A percentile compares a stretch with the other conserved stretches of the same genome.
These are phyloP conservation scores for Choloepus hoffmanni DNA, from an alignment of 2,113 vertebrate genomes.

Conservation along the genomic window DNA sequence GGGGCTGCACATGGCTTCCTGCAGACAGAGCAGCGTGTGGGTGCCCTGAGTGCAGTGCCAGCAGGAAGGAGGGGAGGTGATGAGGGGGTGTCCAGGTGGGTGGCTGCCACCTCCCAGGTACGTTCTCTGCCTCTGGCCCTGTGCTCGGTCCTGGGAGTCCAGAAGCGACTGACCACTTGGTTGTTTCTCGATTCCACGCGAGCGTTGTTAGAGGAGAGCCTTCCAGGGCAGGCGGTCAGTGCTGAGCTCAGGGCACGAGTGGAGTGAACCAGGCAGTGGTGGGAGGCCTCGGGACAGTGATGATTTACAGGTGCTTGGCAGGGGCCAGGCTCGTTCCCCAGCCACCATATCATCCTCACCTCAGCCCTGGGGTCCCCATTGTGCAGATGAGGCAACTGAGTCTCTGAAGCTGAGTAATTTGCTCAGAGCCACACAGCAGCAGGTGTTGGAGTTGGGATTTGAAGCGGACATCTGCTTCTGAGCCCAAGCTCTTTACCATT, in stretches of 20 bases:
- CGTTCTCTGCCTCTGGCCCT: background rate
- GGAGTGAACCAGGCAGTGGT: accelerated
- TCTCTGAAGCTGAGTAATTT: background rate
- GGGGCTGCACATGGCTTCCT: background rate
- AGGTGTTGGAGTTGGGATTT: background rate
- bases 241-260: accelerated
- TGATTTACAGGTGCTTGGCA: background rate
- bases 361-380: background rate
- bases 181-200: background rate
- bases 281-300: accelerated
- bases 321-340: background rate
- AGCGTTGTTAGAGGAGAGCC: accelerated
- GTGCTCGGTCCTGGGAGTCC: background rate
- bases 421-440: background rate
- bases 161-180: accelerated
- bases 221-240: background rate
- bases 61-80: background rate
- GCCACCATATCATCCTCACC: background rate
- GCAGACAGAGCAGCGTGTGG: background rate
- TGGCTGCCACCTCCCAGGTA: background rate
- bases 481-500: background rate
- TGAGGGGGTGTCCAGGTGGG: background rate
- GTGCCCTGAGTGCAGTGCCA: background rate
- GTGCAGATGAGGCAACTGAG: background rate
- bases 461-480: background rate